Conservation (phyloP, 1,140 invertebrate genomes). For the Plodia interpunctella region DNA sequence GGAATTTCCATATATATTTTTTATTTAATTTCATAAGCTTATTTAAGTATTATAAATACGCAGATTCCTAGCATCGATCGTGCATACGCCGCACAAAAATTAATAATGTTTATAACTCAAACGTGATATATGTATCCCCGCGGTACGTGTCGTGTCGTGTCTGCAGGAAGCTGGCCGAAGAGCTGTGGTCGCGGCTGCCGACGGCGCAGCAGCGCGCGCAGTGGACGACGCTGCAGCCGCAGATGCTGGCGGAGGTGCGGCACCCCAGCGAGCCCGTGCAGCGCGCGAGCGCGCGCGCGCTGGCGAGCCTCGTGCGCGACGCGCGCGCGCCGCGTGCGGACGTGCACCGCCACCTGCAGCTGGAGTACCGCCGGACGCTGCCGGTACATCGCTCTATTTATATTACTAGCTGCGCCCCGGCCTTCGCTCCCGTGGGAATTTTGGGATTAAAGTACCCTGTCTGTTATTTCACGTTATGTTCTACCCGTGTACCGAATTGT, state of each 20-base stretch:
- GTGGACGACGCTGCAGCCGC: conserved; percentile 78
- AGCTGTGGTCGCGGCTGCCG: conserved; percentile 80
- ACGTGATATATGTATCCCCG: too few species aligned
- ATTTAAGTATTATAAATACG: too few species aligned
- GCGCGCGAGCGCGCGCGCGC: conserved; percentile 85
- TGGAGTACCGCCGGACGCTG: conserved; percentile 88
- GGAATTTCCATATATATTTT: neutral
- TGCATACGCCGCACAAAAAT: too few species aligned
- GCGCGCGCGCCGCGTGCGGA: conserved; percentile 58
- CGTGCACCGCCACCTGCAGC: conserved; percentile 82
- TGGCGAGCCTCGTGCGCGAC: conserved; percentile 82
- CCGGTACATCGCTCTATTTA: conserved; percentile 63
- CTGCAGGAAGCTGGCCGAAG: conserved; percentile 80
- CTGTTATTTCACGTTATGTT: too few species aligned
- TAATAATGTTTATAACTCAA: too few species aligned
- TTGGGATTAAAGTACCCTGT: too few species aligned
- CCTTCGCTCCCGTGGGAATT: too few species aligned
- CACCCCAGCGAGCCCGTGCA: conserved; percentile 89
- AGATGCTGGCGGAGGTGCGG: conserved; percentile 86
- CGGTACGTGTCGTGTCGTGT: too few species aligned
- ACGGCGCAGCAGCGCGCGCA: conserved; percentile 46
- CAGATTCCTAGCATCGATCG: too few species aligned
- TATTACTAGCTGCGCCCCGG: too few species aligned
- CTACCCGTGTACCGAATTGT: too few species aligned
- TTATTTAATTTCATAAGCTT: too few species aligned